phyloP scores from a whole-genome alignment of 2,888 invertebrate species.

The Listrodromus nycthemerus region DNA sequence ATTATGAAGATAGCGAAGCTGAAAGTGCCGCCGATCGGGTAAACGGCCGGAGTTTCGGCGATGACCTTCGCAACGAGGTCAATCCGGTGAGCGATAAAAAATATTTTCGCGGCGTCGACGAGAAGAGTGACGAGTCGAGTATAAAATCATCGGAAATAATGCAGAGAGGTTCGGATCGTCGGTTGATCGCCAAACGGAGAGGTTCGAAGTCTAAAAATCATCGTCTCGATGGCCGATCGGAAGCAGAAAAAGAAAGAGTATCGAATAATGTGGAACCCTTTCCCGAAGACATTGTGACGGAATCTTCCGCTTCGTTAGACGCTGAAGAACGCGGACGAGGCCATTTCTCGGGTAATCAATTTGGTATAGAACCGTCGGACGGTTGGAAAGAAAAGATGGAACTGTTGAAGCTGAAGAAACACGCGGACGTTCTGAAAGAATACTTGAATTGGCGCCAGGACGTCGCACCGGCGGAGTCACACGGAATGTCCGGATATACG shows the following conservation, averaged over 20 bases:
- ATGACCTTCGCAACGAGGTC: not conserved
- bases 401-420: conserved; percentile 69
- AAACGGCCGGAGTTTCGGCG: conserved; percentile 35
- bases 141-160: not conserved
- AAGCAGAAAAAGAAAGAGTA: not conserved
- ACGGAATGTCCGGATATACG: conserved; percentile 47
- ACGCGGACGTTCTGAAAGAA: conserved; percentile 69
- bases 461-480: conserved; percentile 47
- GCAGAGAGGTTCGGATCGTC: not conserved
- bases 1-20: conserved; percentile 45
- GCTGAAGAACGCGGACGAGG: not conserved
- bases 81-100: not conserved
- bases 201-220: not conserved
- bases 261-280: not conserved
- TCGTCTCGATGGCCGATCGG: not conserved
- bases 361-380: conserved; percentile 48
- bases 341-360: conserved; percentile 15
- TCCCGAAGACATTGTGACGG: not conserved
- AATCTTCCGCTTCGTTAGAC: not conserved
- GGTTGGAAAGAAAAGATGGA: conserved; percentile 70
- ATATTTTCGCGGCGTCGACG: not conserved
- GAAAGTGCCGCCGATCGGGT: not conserved
- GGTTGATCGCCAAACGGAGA: not conserved
- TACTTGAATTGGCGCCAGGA: conserved; percentile 69
- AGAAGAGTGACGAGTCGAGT: not conserved